Conservation (phyloP, 1,140 invertebrate genomes). For the Carposina sasakii region DNA sequence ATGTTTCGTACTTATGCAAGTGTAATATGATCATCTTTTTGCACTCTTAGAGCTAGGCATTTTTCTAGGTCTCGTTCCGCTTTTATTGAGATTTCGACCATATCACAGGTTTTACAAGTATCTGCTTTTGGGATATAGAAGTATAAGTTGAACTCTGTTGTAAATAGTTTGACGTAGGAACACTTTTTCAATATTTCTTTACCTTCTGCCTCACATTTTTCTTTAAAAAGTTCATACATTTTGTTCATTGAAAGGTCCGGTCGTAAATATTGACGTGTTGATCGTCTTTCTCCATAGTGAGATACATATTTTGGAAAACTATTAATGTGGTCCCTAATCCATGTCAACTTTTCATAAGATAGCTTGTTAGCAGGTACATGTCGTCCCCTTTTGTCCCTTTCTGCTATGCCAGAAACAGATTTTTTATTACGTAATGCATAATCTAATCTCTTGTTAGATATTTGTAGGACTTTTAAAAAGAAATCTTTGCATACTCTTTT, state of each 20-base stretch:
- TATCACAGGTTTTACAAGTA: slow-evolving; percentile 19
- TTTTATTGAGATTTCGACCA: slow-evolving; percentile 14
- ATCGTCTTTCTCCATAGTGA: slow-evolving; percentile 17
- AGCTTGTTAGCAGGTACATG: slow-evolving; percentile 18
- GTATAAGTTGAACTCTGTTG: slow-evolving; percentile 17
- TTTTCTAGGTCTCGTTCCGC: slow-evolving; percentile 14
- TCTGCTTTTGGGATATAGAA: slow-evolving; percentile 13
- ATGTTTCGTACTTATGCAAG: slow-evolving; percentile 13
- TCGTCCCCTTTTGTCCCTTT: slow-evolving; percentile 11
- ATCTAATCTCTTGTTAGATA: slow-evolving; percentile 16
- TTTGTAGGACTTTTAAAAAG: slow-evolving; percentile 16
- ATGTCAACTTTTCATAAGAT: slow-evolving; percentile 19
- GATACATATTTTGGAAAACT: slow-evolving; percentile 19
- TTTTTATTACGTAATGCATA: slow-evolving; percentile 18
- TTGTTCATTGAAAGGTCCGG: slow-evolving; percentile 18
- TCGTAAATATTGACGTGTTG: slow-evolving; percentile 17
- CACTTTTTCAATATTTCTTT: slow-evolving; percentile 17
- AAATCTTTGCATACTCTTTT: slow-evolving; percentile 16
- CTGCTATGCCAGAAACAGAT: slow-evolving; percentile 16
- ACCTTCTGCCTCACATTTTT: slow-evolving; percentile 16
- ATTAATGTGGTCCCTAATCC: slow-evolving; percentile 16
- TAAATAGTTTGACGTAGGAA: slow-evolving; percentile 13
- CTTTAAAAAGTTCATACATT: slow-evolving; percentile 20
- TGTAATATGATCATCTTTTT: slow-evolving; percentile 15
- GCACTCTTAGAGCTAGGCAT: slow-evolving; percentile 12